phyloP scores from a whole-genome alignment of 2,797 vertebrate species.

The Micrastur ruficollis region DNA sequence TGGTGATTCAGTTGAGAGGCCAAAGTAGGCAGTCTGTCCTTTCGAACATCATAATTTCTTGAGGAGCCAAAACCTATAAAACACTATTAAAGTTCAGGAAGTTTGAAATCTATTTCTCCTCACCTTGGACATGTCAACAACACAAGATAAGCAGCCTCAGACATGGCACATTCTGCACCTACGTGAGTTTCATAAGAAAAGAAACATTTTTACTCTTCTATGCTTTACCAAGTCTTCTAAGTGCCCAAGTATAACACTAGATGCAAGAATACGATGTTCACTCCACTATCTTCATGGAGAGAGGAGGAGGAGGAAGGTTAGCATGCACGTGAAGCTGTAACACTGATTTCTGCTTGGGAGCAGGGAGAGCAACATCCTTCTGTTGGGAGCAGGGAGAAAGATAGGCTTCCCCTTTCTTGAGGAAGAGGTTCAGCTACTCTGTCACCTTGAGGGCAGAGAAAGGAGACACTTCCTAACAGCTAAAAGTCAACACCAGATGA shows the following conservation, averaged over 20 bases:
- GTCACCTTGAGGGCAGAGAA: neutral
- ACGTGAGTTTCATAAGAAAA: neutral
- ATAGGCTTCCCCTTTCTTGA: neutral
- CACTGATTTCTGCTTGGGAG: neutral
- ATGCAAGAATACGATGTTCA: neutral
- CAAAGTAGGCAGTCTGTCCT: neutral
- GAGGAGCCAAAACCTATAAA: neutral
- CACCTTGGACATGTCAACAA: neutral
- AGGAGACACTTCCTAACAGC: neutral
- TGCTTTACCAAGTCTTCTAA: neutral
- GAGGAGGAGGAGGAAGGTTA: neutral
- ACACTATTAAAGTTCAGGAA: neutral
- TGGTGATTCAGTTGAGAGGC: neutral
- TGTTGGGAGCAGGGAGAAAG: neutral
- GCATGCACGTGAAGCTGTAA: neutral
- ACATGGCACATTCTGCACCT: neutral
- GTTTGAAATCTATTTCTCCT: neutral
- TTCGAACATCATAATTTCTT: neutral
- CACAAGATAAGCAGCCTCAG: fast-evolving
- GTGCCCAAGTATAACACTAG: neutral
- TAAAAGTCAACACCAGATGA: neutral
- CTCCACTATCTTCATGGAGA: neutral
- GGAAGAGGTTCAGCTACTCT: neutral
- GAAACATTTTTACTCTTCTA: neutral
- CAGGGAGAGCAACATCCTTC: neutral